phyloP scores from a whole-genome alignment of 2,797 vertebrate genomes.

The Characodon lateralis region DNA sequence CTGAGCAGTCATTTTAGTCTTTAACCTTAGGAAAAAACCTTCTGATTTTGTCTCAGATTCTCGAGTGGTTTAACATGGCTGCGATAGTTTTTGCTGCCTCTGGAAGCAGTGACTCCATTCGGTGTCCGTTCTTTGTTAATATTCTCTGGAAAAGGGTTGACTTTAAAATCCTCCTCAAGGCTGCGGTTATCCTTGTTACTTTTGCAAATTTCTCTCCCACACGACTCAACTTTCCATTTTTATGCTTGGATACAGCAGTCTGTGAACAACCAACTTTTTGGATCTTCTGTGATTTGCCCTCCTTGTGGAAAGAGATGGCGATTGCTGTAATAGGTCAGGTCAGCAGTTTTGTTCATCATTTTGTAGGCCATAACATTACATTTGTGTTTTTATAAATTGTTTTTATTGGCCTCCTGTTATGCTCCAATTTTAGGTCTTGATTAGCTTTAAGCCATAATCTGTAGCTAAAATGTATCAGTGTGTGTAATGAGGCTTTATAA shows the following conservation, averaged over 20 bases:
- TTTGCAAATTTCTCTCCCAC: not conserved
- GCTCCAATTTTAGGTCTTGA: not conserved
- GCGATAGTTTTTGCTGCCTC: not conserved
- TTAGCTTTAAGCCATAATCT: not conserved
- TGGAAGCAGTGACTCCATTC: not conserved
- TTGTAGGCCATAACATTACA: not conserved
- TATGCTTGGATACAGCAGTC: not conserved
- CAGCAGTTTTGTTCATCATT: not conserved
- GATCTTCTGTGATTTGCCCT: not conserved
- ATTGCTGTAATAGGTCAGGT: not conserved
- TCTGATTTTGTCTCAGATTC: not conserved
- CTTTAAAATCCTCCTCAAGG: not conserved
- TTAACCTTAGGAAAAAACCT: not conserved
- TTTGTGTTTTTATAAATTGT: not conserved
- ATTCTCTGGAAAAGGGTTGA: not conserved
- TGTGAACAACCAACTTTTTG: not conserved
- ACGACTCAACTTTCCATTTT: not conserved
- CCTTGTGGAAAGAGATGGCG: not conserved
- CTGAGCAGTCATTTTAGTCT: not conserved
- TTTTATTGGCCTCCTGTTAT: not conserved
- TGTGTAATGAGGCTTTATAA: not conserved
- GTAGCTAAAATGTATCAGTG: not conserved
- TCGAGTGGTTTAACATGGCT: not conserved
- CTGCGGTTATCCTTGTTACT: not conserved
- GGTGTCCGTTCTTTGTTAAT: not conserved